These are phyloP conservation scores for Carollia perspicillata DNA, from an alignment of 2,113 vertebrate genomes.

Conservation along the genomic window DNA sequence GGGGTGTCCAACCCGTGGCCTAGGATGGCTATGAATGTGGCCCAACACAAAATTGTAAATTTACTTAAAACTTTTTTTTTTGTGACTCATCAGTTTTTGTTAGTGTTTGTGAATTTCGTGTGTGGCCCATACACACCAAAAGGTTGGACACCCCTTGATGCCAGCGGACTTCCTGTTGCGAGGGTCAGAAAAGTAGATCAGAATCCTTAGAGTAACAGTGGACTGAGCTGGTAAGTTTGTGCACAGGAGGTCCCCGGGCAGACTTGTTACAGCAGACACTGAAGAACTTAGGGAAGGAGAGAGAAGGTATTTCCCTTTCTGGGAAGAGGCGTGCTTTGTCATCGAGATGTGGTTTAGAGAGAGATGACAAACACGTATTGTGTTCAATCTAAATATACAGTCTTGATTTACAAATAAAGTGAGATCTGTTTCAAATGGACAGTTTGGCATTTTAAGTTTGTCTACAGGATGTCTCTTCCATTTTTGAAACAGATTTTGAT, in stretches of 20 bases:
- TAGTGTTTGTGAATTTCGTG: too few species aligned
- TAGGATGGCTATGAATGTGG: too few species aligned
- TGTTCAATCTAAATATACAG: neutral
- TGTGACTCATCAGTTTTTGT: too few species aligned
- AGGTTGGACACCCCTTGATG: neutral
- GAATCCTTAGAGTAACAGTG: neutral
- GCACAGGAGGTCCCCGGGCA: neutral
- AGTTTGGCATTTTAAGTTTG: neutral
- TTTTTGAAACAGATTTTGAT: neutral
- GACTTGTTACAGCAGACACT: neutral
- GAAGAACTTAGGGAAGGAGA: neutral
- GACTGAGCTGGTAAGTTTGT: neutral
- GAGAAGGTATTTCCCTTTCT: neutral
- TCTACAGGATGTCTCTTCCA: neutral
- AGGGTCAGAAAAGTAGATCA: neutral
- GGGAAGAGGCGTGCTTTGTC: neutral
- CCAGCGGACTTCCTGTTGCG: neutral
- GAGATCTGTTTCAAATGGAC: neutral
- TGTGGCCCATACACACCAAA: too few species aligned
- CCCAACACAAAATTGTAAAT: too few species aligned
- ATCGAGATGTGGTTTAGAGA: neutral
- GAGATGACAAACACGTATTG: neutral
- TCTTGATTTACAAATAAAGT: neutral
- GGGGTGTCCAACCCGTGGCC: too few species aligned
- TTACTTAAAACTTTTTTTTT: too few species aligned